A percentile compares a stretch with the other conserved stretches of the same genome.
Conservation (phyloP, 2,113 vertebrate species). For the Hypocryptadius cinnamomeus region DNA sequence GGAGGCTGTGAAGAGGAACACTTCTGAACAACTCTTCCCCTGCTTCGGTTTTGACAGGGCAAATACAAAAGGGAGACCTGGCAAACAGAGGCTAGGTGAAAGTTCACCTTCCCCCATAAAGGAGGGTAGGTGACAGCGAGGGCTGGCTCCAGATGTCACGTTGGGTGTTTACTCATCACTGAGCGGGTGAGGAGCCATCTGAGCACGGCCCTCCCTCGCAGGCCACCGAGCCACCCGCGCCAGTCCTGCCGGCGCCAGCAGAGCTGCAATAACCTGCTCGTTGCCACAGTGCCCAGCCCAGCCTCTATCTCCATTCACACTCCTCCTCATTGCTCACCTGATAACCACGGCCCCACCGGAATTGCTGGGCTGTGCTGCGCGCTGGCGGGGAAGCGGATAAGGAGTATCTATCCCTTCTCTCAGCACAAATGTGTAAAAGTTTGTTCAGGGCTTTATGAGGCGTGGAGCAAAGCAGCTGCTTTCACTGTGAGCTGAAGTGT, state of each 20-base stretch:
- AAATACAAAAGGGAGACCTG: background rate
- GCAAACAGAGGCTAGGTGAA: background rate
- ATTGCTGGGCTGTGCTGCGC: background rate
- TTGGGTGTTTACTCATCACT: conserved; percentile 17
- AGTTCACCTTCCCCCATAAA: background rate
- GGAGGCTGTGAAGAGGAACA: background rate
- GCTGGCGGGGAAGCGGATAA: background rate
- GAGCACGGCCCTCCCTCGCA: background rate
- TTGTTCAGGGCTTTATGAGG: conserved; percentile 26
- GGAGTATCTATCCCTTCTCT: background rate
- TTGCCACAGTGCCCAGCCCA: conserved; percentile 55
- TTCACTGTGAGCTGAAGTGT: conserved; percentile 6
- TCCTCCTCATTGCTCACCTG: conserved; percentile 51
- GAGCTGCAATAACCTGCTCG: conserved; percentile 51
- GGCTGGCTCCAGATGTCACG: background rate
- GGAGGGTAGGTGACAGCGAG: background rate
- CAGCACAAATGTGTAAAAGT: conserved; percentile 11
- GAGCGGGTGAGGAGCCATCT: background rate
- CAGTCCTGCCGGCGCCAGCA: conserved; percentile 72
- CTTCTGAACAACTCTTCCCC: background rate
- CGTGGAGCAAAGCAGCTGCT: conserved; percentile 24
- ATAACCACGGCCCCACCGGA: background rate
- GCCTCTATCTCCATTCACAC: conserved; percentile 34
- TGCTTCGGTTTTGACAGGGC: background rate
- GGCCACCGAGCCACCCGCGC: background rate